Percentiles rank a stretch among this genome's conserved stretches.
These are phyloP conservation scores for Gambusia affinis DNA, from an alignment of 2,113 vertebrate genomes.

Conservation along the genomic window DNA sequence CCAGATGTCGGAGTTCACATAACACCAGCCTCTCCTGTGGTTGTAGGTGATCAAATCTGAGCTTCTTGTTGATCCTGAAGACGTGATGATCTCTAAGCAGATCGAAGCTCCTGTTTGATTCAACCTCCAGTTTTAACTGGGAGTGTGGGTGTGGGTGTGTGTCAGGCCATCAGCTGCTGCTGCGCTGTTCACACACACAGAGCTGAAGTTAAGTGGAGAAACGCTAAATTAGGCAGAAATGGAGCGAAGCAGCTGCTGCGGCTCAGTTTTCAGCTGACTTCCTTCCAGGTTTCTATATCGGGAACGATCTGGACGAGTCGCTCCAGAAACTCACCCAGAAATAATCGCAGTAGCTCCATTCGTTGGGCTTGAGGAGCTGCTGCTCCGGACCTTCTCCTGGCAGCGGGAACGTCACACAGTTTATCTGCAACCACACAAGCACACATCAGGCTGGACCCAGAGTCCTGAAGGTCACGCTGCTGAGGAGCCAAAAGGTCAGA, in stretches of 20 bases:
- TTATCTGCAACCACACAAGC: conserved; percentile 82
- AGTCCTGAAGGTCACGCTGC: not conserved
- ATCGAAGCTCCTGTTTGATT: no score
- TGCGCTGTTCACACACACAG: no score
- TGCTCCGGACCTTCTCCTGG: conserved; percentile 91
- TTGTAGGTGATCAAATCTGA: no score
- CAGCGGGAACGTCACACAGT: conserved; percentile 96
- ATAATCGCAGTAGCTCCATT: conserved; percentile 99
- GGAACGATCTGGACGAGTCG: not conserved
- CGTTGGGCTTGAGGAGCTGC: conserved; percentile 93
- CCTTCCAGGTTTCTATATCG: not conserved
- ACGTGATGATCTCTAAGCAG: no score
- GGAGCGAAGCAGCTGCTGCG: not conserved
- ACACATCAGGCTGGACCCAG: not conserved
- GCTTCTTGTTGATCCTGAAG: no score
- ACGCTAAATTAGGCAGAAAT: not conserved
- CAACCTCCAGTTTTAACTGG: no score
- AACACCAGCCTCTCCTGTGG: no score
- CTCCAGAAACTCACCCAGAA: conserved; percentile 89
- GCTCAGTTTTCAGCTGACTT: not conserved
- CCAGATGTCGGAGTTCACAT: no score
- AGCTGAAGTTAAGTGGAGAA: not conserved
- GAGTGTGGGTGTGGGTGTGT: no score
- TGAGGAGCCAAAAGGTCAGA: conserved; percentile 55
- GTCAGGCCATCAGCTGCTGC: no score